Evolutionary conservation across 2,888 invertebrate genomes (phyloP).

Genomic region (Thysanoteuthis rhombus): DNA sequence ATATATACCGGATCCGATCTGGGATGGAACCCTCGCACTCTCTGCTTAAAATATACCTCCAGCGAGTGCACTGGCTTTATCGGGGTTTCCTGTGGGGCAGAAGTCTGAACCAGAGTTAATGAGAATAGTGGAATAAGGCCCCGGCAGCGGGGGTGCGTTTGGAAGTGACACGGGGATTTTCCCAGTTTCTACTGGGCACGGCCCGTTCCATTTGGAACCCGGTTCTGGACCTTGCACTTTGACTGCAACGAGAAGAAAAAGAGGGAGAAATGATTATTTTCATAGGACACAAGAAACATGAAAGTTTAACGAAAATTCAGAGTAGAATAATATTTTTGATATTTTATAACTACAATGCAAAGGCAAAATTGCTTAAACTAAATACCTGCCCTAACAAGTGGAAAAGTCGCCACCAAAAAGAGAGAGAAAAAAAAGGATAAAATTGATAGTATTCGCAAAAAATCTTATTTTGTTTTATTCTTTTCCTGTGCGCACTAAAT

Average conservation of each 20-base stretch:
- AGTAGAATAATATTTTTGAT: no score
- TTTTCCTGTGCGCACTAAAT: no score
- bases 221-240: conserved; percentile 21
- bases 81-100: conserved; percentile 41
- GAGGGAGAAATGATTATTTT: neutral
- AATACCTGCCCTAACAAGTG: no score
- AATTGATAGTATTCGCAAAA: no score
- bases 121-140: conserved; percentile 60
- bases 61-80: conserved; percentile 46
- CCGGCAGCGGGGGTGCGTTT: conserved; percentile 53
- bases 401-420: no score
- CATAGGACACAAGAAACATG: neutral
- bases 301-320: neutral
- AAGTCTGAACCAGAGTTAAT: conserved; percentile 44
- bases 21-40: neutral
- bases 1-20: neutral
- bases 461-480: no score
- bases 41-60: conserved; percentile 44
- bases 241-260: neutral
- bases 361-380: no score
- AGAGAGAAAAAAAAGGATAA: neutral
- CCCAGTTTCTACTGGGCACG: conserved; percentile 28
- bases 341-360: no score
- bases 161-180: conserved; percentile 36
- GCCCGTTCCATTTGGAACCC: conserved; percentile 30